These are phyloP conservation scores for Trachelus tabidus DNA, from an alignment of 2,888 invertebrate species.

Conservation along the genomic window DNA sequence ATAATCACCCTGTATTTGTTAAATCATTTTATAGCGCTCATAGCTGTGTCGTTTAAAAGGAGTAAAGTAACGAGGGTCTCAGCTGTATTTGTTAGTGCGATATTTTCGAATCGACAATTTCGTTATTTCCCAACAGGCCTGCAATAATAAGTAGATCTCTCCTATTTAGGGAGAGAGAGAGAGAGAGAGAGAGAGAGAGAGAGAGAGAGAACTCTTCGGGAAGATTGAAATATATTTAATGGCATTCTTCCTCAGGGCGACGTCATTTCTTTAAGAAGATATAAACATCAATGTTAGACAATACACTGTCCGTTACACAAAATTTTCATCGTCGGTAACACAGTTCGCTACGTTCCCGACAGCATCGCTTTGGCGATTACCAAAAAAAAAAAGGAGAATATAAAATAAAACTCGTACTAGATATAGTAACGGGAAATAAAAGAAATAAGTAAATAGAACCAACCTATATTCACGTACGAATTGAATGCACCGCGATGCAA, in stretches of 20 bases:
- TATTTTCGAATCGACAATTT: too few relatives aligned
- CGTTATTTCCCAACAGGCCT: too few relatives aligned
- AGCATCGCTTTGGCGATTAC: not conserved
- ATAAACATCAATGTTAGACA: not conserved
- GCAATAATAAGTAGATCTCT: too few relatives aligned
- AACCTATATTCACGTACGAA: not conserved
- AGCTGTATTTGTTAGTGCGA: too few relatives aligned
- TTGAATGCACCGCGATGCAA: not conserved
- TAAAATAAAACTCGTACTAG: not conserved
- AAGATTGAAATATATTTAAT: not conserved
- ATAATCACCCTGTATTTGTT: too few relatives aligned
- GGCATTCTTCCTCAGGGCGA: conserved; percentile 1
- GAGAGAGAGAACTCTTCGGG: not conserved
- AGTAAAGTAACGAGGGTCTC: too few relatives aligned
- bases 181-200: not conserved
- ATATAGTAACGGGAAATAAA: not conserved
- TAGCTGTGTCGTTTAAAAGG: too few relatives aligned
- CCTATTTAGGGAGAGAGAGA: too few relatives aligned
- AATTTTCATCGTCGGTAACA: not conserved
- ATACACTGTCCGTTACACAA: not conserved
- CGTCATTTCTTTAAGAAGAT: too few relatives aligned
- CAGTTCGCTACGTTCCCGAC: not conserved
- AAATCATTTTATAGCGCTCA: too few relatives aligned
- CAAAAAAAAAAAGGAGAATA: not conserved
- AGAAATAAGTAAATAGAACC: conserved; percentile 6